Percentiles rank a stretch among this genome's conserved stretches.
phyloP scores from a whole-genome alignment of 2,113 vertebrate species.

The Trochalopteron elliotii region DNA sequence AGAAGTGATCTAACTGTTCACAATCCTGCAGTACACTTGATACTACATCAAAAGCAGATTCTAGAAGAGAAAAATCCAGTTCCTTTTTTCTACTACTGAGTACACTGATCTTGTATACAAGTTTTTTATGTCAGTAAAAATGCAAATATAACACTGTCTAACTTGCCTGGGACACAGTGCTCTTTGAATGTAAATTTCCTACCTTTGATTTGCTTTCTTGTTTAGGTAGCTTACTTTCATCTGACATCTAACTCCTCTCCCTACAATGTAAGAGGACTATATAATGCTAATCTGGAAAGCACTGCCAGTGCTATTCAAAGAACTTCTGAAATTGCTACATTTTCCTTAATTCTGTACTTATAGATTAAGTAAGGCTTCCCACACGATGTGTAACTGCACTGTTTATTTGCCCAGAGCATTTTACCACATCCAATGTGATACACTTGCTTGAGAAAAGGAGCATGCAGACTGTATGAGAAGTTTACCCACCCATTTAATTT shows the following conservation, averaged over 20 bases:
- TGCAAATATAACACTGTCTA: conserved; percentile 62
- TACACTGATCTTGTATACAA: conserved; percentile 56
- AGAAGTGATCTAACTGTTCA: not conserved
- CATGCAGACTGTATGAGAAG: not conserved
- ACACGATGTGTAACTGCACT: not conserved
- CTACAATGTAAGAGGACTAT: not conserved
- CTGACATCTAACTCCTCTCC: conserved; percentile 38
- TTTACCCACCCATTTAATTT: not conserved
- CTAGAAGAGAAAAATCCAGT: not conserved
- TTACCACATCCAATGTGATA: not conserved
- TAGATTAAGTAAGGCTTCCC: not conserved
- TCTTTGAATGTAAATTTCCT: conserved; percentile 58
- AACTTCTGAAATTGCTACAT: not conserved
- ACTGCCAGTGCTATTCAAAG: conserved; percentile 15
- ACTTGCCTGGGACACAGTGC: conserved; percentile 52
- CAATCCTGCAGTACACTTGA: not conserved
- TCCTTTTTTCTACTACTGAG: conserved; percentile 35
- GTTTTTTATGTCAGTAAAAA: conserved; percentile 60
- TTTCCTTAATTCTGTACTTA: conserved; percentile 14
- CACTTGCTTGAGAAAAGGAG: not conserved
- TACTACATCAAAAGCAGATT: conserved; percentile 43
- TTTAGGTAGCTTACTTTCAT: conserved; percentile 63
- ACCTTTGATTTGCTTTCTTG: conserved; percentile 66
- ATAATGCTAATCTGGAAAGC: conserved; percentile 22
- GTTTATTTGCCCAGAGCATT: not conserved